These are phyloP conservation scores for Callipepla squamata DNA, from an alignment of 2,113 vertebrate species.

Conservation along the genomic window DNA sequence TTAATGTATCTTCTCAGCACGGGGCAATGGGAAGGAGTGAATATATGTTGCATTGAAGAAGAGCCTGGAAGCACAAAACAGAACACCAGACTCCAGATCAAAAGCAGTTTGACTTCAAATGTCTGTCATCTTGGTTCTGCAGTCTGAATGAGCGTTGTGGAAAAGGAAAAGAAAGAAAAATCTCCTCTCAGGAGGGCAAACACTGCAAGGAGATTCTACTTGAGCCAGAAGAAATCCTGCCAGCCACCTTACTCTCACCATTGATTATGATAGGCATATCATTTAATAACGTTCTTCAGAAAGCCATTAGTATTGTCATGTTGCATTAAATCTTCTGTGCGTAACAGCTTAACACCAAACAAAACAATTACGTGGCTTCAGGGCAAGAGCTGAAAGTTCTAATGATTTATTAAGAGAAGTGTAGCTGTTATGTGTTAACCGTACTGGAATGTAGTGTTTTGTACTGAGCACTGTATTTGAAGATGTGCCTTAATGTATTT, in stretches of 20 bases:
- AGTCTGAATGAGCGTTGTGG: not conserved
- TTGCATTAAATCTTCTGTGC: not conserved
- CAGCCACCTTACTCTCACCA: not conserved
- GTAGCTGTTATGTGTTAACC: not conserved
- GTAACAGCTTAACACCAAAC: not conserved
- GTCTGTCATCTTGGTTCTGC: not conserved
- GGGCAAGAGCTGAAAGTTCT: not conserved
- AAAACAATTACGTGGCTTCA: not conserved
- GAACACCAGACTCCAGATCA: too few relatives aligned
- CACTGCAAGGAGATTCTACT: not conserved
- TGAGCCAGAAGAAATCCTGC: not conserved
- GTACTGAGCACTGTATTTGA: not conserved
- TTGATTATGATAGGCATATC: not conserved
- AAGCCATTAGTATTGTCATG: not conserved
- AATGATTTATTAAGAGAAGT: not conserved
- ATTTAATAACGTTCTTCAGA: not conserved
- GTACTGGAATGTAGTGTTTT: conserved; percentile 7
- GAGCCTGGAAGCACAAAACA: not conserved
- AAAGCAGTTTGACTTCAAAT: too few relatives aligned
- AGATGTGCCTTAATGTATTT: not conserved
- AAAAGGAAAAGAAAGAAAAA: not conserved
- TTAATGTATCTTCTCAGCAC: not conserved
- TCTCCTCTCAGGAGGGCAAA: not conserved
- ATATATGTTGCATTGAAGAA: not conserved
- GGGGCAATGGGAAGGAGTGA: not conserved